phyloP scores from a whole-genome alignment of 2,888 invertebrate species.

The Brenthis hecate region DNA sequence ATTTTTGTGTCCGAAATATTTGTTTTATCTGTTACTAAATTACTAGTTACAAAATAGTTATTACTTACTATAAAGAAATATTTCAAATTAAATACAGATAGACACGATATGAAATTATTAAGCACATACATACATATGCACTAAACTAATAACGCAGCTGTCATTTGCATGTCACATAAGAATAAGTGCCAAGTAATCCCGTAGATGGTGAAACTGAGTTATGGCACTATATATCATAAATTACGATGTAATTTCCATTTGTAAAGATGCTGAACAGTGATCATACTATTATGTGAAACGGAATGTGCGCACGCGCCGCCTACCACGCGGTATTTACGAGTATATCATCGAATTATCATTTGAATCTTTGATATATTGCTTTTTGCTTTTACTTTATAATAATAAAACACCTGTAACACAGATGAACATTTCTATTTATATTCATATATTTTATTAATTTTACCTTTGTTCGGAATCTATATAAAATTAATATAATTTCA shows the following conservation, averaged over 20 bases:
- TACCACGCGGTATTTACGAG: constrained; percentile 64
- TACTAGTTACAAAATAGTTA: no score
- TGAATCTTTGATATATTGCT: constrained; percentile 38
- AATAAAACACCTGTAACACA: no score
- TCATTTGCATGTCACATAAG: not conserved
- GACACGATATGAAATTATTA: no score
- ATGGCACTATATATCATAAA: constrained; percentile 25
- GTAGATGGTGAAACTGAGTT: constrained; percentile 30
- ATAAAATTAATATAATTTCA: no score
- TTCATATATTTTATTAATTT: no score
- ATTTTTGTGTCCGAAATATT: no score
- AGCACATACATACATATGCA: not conserved
- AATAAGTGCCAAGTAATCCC: not conserved
- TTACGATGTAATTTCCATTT: constrained; percentile 50
- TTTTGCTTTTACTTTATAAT: constrained; percentile 11
- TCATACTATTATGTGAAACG: constrained; percentile 70
- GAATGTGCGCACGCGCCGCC: constrained; percentile 71
- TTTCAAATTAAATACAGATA: no score
- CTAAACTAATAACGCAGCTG: not conserved
- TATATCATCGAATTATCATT: constrained; percentile 33
- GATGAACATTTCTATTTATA: no score
- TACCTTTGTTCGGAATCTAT: no score
- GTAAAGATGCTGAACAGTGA: constrained; percentile 46
- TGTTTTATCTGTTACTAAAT: no score
- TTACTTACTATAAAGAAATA: no score